These are phyloP conservation scores for Rhynchophorus ferrugineus DNA, from an alignment of 1,140 invertebrate genomes.

Conservation along the genomic window DNA sequence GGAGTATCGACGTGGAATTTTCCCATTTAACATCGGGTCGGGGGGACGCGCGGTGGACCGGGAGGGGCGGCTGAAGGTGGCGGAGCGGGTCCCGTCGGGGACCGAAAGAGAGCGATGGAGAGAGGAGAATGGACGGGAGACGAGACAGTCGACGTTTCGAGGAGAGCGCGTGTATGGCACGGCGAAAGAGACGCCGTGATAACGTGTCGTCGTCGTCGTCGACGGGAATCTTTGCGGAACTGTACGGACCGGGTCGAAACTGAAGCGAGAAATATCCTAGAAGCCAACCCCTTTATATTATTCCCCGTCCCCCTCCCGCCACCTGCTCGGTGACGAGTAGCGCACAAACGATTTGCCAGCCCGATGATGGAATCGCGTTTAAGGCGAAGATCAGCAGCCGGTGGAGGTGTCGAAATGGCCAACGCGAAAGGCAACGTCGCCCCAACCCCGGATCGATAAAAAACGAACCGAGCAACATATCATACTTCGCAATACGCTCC, in stretches of 20 bases:
- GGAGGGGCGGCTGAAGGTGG: not conserved
- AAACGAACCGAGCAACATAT: no score
- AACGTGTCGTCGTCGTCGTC: no score
- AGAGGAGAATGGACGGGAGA: not conserved
- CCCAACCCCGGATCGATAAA: no score
- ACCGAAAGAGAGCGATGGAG: not conserved
- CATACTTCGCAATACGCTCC: no score
- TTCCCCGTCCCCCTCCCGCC: conserved; percentile 24
- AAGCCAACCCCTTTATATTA: no score
- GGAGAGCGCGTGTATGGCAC: conserved; percentile 25
- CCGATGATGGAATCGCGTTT: conserved; percentile 32
- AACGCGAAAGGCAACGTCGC: no score
- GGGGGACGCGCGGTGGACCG: not conserved
- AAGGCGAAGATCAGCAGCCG: conserved; percentile 16
- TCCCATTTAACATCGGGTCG: conserved; percentile 20
- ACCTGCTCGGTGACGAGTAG: no score
- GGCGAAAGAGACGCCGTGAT: conserved; percentile 28
- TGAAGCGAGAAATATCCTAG: conserved; percentile 35
- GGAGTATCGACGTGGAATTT: conserved; percentile 24
- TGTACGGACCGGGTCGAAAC: conserved; percentile 33
- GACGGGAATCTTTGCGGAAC: conserved; percentile 32
- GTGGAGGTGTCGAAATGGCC: no score
- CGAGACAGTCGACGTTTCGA: conserved; percentile 32
- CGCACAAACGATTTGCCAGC: conserved; percentile 25
- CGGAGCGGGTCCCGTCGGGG: not conserved